These are phyloP conservation scores for Lepidurus couesii DNA, from an alignment of 1,140 invertebrate genomes.

Conservation along the genomic window DNA sequence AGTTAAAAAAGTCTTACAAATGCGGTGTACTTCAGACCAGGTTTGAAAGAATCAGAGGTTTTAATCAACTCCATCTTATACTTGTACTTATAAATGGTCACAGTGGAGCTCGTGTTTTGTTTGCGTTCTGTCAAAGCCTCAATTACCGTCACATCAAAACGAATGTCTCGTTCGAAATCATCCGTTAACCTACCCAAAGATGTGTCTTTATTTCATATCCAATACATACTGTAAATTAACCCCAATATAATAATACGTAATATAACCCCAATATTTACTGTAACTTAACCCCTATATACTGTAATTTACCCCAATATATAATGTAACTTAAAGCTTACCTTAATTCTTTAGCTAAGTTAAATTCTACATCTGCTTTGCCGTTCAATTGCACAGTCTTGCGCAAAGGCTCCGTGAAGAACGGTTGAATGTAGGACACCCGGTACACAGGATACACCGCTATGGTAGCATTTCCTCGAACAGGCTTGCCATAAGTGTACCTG, in stretches of 20 bases:
- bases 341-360: constrained; percentile 65
- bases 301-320: too few species aligned
- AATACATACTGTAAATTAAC: too few species aligned
- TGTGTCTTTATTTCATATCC: not conserved
- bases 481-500: constrained; percentile 73
- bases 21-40: constrained; percentile 72
- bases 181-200: constrained; percentile 53
- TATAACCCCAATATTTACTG: not conserved
- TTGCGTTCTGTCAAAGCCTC: constrained; percentile 70
- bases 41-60: constrained; percentile 78
- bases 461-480: constrained; percentile 71
- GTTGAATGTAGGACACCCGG: constrained; percentile 68
- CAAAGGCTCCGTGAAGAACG: constrained; percentile 63
- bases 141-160: constrained; percentile 71
- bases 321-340: constrained; percentile 43
- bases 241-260: not conserved
- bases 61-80: constrained; percentile 77
- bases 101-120: constrained; percentile 67
- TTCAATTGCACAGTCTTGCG: constrained; percentile 76
- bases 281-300: not conserved
- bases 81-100: constrained; percentile 70
- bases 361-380: constrained; percentile 66
- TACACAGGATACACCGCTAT: constrained; percentile 69
- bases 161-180: constrained; percentile 65
- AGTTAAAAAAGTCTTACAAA: constrained; percentile 54